Evolutionary conservation across 2,888 invertebrate species (phyloP), one percentile per base, ranked within the genome.

Genomic region (Homarus gammarus): DNA sequence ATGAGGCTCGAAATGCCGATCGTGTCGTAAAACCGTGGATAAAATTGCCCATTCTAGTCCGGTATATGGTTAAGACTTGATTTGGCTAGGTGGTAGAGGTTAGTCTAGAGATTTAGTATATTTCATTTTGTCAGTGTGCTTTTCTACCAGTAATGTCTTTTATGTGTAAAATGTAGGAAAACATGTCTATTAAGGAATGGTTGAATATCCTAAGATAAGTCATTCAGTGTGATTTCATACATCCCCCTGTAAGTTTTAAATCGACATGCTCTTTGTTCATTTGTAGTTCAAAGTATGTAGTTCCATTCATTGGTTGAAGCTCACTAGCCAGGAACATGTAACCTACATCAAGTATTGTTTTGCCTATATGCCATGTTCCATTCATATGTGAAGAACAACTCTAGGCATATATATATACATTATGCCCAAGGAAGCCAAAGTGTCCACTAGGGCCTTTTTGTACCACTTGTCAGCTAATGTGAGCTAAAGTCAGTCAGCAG

Each of bases 71-170:
- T 89, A 77, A 83, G 75, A 61, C 36, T 84, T 84, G 49, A 78
- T 89, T 89, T 84, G 88, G 88, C 88, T 89, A 78, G 84, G 73
- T 89, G 84, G 88, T 89, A 89, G 88, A 77, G 49, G 40, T 73
- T 89, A 89, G 84, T 77, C 38, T 84, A 84, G 88, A 84, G 49
- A 61, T 72, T 70, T 64, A 77, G 77, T 64, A 38, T 49, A 51
- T 89, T 84, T 89, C 75, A 89, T 89, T 89, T 83, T 78, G 84
- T 89, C 88, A 70, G 78, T 89, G 88, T 89, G 88, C 88, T 89
- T 89, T 89, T 89, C 88, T 89, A 89, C 88, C 88, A 89, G 77
- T 86, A 64, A 61, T 72, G 84, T 89, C 88, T 77, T 84, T 89
- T 89, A 84, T 89, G 88, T 89, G 83, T 89, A 89, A 84, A 78